Evolutionary conservation across 64 coral and sea anemone species (phyloP).

Genomic region (Pocillopora verrucosa): DNA sequence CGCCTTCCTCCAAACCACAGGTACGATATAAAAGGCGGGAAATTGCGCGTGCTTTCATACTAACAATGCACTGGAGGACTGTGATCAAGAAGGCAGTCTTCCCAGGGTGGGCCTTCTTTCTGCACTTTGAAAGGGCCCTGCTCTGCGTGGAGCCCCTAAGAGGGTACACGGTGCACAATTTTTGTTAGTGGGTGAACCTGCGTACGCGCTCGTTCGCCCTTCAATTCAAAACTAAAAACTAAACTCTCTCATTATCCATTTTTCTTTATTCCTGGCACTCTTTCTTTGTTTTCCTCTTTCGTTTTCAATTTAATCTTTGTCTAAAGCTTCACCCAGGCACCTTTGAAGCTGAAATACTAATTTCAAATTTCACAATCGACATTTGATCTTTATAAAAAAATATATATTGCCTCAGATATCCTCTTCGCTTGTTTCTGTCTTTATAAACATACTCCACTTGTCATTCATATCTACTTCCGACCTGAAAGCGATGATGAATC

Average conservation of each 20-base stretch:
- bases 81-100: constrained; percentile 94
- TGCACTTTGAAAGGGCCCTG: constrained; percentile 53
- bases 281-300: not conserved
- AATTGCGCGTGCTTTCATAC: constrained; percentile 56
- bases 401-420: too few relatives aligned
- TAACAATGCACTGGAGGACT: constrained; percentile 96
- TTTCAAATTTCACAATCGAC: too few relatives aligned
- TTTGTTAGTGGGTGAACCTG: constrained; percentile 42
- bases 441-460: too few relatives aligned
- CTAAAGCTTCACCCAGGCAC: not conserved
- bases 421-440: too few relatives aligned
- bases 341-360: too few relatives aligned
- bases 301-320: not conserved
- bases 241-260: not conserved
- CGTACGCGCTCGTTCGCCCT: constrained; percentile 41
- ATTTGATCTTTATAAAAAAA: too few relatives aligned
- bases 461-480: too few relatives aligned
- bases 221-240: constrained; percentile 7
- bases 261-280: not conserved
- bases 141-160: constrained; percentile 65
- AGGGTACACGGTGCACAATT: constrained; percentile 62
- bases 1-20: constrained; percentile 8
- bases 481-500: too few relatives aligned
- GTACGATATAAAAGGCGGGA: constrained; percentile 69
- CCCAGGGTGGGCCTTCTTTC: constrained; percentile 62